Evolutionary conservation across 2,797 vertebrate genomes (phyloP), one percentile per base, ranked within the genome.

Genomic region (Melanotaenia parkinsoni): DNA sequence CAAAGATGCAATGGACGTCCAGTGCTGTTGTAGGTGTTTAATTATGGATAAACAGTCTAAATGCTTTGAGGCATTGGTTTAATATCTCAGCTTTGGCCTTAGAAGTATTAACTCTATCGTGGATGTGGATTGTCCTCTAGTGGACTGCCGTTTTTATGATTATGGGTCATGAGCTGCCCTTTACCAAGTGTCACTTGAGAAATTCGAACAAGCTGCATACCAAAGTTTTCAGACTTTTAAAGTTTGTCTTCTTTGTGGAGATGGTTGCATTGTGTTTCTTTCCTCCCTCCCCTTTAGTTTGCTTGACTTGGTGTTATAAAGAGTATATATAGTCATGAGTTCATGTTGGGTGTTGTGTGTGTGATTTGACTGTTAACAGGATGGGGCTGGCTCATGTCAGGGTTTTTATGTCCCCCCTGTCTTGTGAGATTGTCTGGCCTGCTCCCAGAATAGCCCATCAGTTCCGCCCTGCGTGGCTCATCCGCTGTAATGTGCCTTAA

Each of bases 41-140:
- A 94, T 94, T 93, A 94, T 94, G 92, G 91, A 94, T 94, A 90
- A 91, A 90, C 87, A 86, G 89, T 93, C 89, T 93, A 92, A 94
- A 94, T 89, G 90, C 85, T 92, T 87, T 94, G 92, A 94, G 90
- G 91, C 94, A 94, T 94, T 89, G 93, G 91, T 93, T 93, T 94
- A 94, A 94, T 94, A 94, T 94, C 91, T 85, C 79, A 71, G 88
- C 81, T 82, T 53, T 24, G 86, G 72, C 84, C 82, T 85, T 84
- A 74, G 77, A 82, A 88, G 87, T 87, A 83, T 91, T 90, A 93
- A 85, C 87, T 74, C 87, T 82, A 80, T 84, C 78, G 59, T 73
- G 79, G 88, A 89, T 84, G 47, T 53, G 61, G 81, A 91, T 89
- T 85, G 91, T 91, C 72, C 90, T 92, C 92, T 71, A 81, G 90